Evolutionary conservation across 1,140 invertebrate genomes (phyloP), one percentile per base, ranked within the genome.

Genomic region (Cherax destructor): DNA sequence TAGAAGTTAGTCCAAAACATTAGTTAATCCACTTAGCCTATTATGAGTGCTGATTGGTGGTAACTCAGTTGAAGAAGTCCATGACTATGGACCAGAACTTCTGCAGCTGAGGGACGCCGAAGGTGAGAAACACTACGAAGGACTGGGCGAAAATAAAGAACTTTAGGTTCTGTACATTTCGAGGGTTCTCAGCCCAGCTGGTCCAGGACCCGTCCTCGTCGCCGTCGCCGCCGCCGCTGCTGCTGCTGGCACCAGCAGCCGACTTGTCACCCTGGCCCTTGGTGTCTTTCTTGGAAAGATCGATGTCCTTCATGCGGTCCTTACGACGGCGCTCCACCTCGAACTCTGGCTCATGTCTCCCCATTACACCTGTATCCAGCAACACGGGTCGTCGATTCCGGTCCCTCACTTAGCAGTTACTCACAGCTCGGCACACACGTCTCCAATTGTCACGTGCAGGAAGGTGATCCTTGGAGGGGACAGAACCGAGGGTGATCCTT

Each of bases 101-200:
- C 76, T 80, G 83, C 74, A 91, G 18, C 41, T 91, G 81, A 9
- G 89, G 89, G 16, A 91, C 76, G 16, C 89, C 89, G 61, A 85
- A 91, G n/a, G 80, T 91, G 47, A 91, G 89, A 74, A 91, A 84
- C 41, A 86, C n/a, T 76, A 91, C 89, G 76, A 91, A 86, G 47
- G 89, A 79, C 83, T 91, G 89, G 47, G 49, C 83, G 6, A 86
- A 79, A 1, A 91, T 83, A 59, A 91, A 91, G 81, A 79, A 91
- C 56, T 30, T 78, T 83, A 91, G 85, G 74, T 86, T 91, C 9
- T 85, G 83, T n/a, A 91, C 49, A 11, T 56, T 69, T 3, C 83
- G 74, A 18, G 83, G 76, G 59, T 78, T 80, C 59, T 91, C 83
- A 50, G 84, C 30, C 83, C 83, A 91, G 59, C 41, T 74, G 30